Conservation (phyloP, 2,113 vertebrate genomes). For the Callaeas wilsoni region DNA sequence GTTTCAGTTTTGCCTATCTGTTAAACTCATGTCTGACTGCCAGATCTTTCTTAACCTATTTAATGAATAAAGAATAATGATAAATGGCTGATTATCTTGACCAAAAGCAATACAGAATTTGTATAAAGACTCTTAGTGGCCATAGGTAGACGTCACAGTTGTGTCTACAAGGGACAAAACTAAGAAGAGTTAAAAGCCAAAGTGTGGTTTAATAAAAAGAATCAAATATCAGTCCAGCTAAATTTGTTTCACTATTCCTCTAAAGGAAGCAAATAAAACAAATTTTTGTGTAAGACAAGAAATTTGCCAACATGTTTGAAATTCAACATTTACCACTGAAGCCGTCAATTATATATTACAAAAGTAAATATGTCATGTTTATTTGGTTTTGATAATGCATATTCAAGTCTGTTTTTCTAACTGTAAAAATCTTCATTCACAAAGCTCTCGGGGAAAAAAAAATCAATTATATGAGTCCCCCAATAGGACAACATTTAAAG, state of each 20-base stretch:
- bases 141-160: background rate
- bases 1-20: background rate
- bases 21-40: background rate
- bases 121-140: background rate
- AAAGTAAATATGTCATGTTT: background rate
- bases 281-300: background rate
- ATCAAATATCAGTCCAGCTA: background rate
- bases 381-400: background rate
- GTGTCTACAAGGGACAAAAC: background rate
- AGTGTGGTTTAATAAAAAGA: background rate
- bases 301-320: background rate
- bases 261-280: background rate
- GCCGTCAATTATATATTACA: too few species aligned
- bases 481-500: background rate
- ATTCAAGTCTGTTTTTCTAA: background rate
- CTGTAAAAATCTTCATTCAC: background rate
- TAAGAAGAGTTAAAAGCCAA: background rate
- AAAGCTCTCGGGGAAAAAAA: background rate
- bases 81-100: background rate
- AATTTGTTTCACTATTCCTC: background rate
- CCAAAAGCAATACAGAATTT: background rate
- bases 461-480: background rate
- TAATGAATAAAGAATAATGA: background rate
- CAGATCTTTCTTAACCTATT: background rate
- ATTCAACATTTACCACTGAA: background rate